Percentiles rank a stretch among this genome's conserved stretches.
phyloP scores from a whole-genome alignment of 2,888 invertebrate species.

The Diaphora mendica region DNA sequence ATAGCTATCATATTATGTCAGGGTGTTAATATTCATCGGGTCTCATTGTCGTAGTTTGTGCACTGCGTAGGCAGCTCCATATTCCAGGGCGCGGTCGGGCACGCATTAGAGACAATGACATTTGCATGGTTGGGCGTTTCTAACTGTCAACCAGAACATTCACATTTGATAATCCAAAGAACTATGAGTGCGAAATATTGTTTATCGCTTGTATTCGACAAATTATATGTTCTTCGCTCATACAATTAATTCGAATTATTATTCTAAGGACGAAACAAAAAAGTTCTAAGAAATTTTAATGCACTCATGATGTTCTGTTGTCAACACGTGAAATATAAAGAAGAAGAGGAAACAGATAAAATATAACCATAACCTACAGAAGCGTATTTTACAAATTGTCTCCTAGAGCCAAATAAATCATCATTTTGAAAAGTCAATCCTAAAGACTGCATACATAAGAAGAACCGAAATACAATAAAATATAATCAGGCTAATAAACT shows the following conservation, averaged over 20 bases:
- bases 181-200: slow-evolving; percentile 75
- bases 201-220: slow-evolving; percentile 43
- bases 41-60: slow-evolving; percentile 66
- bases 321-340: neutral
- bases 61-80: slow-evolving; percentile 74
- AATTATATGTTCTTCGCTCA: slow-evolving; percentile 27
- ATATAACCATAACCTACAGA: neutral
- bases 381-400: neutral
- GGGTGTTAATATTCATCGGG: slow-evolving; percentile 81
- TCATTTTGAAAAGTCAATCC: neutral
- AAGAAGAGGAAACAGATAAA: neutral
- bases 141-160: slow-evolving; percentile 83
- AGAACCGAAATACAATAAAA: no score
- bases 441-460: no score
- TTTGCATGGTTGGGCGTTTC: slow-evolving; percentile 83
- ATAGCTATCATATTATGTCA: slow-evolving; percentile 67
- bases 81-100: slow-evolving; percentile 72
- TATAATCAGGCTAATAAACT: neutral
- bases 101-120: slow-evolving; percentile 83
- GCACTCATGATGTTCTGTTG: neutral
- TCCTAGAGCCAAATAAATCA: neutral
- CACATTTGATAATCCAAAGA: slow-evolving; percentile 80
- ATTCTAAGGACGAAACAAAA: slow-evolving; percentile 31
- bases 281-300: slow-evolving; percentile 14
- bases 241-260: slow-evolving; percentile 58